Conservation (phyloP, 2,888 invertebrate genomes). For the Epiblema foenella region DNA sequence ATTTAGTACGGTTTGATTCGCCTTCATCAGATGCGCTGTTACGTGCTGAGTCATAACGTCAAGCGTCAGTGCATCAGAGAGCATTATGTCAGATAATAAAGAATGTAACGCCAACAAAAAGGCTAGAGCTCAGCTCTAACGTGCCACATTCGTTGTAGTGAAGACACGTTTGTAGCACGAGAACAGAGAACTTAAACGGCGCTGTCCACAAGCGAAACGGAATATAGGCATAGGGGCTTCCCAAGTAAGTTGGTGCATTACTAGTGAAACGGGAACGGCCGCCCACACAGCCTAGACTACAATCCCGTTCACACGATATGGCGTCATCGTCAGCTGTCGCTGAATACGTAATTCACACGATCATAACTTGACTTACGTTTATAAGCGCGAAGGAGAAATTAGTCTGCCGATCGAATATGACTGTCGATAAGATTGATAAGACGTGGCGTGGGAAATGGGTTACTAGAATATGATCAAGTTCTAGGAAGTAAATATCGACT, state of each 20-base stretch:
- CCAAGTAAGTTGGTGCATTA: not conserved
- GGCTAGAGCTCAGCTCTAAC: not conserved
- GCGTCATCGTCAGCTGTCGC: conserved; percentile 44
- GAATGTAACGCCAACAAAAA: not conserved
- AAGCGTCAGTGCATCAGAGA: too few species aligned
- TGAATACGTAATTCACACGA: conserved; percentile 44
- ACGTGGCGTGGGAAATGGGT: conserved; percentile 17
- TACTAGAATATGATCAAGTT: not conserved
- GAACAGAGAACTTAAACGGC: conserved; percentile 4
- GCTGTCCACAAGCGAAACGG: not conserved
- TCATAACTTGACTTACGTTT: conserved; percentile 34
- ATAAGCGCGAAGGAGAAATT: conserved; percentile 24
- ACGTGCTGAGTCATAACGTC: too few species aligned
- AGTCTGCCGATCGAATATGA: not conserved
- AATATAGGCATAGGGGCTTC: not conserved
- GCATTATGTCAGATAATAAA: too few species aligned
- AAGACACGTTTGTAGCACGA: conserved; percentile 18
- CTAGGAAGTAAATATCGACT: not conserved
- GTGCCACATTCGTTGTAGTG: not conserved
- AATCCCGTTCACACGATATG: conserved; percentile 43
- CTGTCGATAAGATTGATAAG: conserved; percentile 9
- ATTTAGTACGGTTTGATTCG: too few species aligned
- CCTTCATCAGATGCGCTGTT: too few species aligned
- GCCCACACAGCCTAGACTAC: conserved; percentile 44
- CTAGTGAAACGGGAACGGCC: conserved; percentile 10